Conservation (phyloP, 2,888 invertebrate species). For the Andrena dorsata region DNA sequence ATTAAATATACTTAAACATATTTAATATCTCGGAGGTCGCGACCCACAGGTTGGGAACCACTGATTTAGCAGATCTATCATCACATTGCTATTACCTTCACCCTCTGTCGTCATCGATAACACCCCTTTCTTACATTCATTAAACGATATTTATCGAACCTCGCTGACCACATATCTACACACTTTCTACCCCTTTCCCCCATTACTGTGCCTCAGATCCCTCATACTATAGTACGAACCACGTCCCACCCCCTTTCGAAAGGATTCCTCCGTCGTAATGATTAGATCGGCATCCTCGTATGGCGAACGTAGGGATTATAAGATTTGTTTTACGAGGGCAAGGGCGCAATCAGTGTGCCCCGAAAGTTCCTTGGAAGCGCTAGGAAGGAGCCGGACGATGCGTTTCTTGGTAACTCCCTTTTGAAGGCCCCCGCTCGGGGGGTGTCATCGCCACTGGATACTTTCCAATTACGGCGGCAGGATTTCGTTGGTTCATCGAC, state of each 20-base stretch:
- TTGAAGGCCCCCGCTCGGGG: conserved; percentile 1
- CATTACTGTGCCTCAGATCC: not conserved
- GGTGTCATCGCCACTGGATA: conserved; percentile 66
- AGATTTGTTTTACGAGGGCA: not conserved
- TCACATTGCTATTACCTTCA: too few relatives aligned
- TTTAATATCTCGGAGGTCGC: too few relatives aligned
- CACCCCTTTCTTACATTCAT: too few relatives aligned
- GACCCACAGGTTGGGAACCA: too few relatives aligned
- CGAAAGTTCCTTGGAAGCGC: not conserved
- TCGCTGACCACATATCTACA: too few relatives aligned
- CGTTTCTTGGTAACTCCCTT: conserved; percentile 8
- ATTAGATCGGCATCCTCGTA: not conserved
- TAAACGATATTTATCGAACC: too few relatives aligned
- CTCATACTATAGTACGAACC: not conserved
- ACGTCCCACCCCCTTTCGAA: not conserved
- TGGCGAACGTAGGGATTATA: not conserved
- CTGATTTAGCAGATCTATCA: too few relatives aligned
- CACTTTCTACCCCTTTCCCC: not conserved
- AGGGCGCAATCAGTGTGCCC: not conserved
- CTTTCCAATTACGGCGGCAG: conserved; percentile 67
- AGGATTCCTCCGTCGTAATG: not conserved
- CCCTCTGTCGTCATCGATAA: too few relatives aligned
- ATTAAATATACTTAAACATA: too few relatives aligned
- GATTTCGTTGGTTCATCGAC: conserved; percentile 60
- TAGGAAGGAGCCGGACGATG: not conserved